Percentiles rank a stretch among this genome's conserved stretches.
phyloP scores from a whole-genome alignment of 1,140 invertebrate species.

The Hormaphis cornu region DNA sequence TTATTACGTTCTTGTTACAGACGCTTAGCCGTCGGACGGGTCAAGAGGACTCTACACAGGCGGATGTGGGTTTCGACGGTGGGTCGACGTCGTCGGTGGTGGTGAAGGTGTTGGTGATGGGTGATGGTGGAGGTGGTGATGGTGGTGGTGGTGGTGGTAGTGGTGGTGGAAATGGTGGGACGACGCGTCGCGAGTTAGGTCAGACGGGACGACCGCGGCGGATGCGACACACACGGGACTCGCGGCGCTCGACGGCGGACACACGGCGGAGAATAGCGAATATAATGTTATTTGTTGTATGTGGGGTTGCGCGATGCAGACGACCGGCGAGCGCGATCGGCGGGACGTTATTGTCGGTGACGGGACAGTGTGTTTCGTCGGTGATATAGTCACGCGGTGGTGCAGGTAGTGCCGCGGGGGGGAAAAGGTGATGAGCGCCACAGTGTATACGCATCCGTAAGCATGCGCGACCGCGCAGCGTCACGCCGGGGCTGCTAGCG shows the following conservation, averaged over 20 bases:
- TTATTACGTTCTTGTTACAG: no score
- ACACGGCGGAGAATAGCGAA: neutral
- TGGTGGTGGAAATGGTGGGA: neutral
- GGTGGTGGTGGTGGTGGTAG: neutral
- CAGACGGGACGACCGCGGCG: neutral
- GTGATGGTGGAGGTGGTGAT: neutral
- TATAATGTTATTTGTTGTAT: neutral
- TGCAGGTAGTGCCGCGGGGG: neutral
- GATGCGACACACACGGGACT: neutral
- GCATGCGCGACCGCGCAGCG: neutral
- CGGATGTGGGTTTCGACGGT: neutral
- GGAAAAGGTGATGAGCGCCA: constrained; percentile 8
- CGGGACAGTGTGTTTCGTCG: neutral
- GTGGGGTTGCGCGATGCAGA: neutral
- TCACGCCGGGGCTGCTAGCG: no score
- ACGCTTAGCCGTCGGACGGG: no score
- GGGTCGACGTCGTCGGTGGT: neutral
- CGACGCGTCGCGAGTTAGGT: neutral
- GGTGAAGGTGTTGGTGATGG: neutral
- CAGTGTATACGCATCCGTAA: neutral
- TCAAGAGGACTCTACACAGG: neutral
- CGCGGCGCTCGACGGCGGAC: neutral
- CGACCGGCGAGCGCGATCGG: neutral
- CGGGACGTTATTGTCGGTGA: constrained; percentile 2
- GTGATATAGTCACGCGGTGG: no score